Conservation (phyloP, 2,113 vertebrate species). For the Capra hircus region DNA sequence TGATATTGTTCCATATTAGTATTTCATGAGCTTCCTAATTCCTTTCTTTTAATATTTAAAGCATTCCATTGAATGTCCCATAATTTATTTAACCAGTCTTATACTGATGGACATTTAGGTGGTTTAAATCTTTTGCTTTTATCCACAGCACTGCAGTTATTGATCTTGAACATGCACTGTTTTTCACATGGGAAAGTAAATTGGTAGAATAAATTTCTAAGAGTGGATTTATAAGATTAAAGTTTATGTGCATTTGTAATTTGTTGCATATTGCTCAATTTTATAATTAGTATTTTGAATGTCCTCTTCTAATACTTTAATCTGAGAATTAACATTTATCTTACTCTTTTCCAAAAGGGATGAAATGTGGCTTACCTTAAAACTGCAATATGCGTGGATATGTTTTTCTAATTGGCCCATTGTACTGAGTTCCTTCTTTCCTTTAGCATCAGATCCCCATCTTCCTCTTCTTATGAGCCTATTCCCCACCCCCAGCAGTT, state of each 20-base stretch:
- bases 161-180: background rate
- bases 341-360: background rate
- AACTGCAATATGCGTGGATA: background rate
- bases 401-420: background rate
- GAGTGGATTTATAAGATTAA: background rate
- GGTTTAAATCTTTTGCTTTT: background rate
- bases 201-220: background rate
- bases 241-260: background rate
- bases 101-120: background rate
- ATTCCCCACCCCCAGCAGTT: background rate
- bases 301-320: background rate
- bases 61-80: background rate
- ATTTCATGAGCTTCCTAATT: background rate
- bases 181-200: background rate
- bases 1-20: background rate
- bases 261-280: background rate
- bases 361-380: background rate
- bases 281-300: background rate
- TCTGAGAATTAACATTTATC: background rate
- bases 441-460: background rate
- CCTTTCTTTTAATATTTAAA: slow-evolving; percentile 1
- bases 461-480: background rate
- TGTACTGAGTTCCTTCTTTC: background rate
- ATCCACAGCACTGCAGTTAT: background rate
- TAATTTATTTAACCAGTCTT: background rate